Evolutionary conservation across 2,113 vertebrate species (phyloP).

Genomic region (Calyptomena viridis): DNA sequence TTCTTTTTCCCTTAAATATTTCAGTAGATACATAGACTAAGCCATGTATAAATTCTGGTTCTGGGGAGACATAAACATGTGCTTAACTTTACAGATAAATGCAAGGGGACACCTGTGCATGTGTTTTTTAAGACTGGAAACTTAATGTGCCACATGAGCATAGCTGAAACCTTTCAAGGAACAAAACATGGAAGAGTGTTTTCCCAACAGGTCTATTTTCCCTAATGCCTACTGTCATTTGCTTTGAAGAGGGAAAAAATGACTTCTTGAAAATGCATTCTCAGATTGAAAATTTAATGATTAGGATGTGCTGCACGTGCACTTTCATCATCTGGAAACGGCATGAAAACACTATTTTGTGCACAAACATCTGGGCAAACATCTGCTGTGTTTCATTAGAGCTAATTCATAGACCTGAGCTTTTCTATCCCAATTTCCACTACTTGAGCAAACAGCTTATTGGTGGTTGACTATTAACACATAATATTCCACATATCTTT

Average conservation of each 20-base stretch:
- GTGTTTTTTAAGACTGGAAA: not conserved
- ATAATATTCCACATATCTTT: rapidly evolving
- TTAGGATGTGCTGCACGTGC: rapidly evolving
- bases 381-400: not conserved
- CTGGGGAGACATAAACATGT: not conserved
- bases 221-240: not conserved
- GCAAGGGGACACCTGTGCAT: not conserved
- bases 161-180: not conserved
- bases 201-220: not conserved
- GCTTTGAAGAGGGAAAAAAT: not conserved
- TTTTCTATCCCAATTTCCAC: not conserved
- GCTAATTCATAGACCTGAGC: not conserved
- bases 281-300: not conserved
- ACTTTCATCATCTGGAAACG: not conserved
- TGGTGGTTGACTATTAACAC: not conserved
- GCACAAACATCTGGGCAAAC: not conserved
- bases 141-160: not conserved
- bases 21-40: not conserved
- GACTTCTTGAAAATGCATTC: not conserved
- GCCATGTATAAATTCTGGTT: not conserved
- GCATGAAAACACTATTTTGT: not conserved
- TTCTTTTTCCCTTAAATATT: not conserved
- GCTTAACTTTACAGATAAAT: not conserved
- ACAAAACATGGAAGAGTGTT: not conserved
- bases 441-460: not conserved